Conservation (phyloP, 2,888 invertebrate species). For the Mesorhabditis spiculigera region DNA sequence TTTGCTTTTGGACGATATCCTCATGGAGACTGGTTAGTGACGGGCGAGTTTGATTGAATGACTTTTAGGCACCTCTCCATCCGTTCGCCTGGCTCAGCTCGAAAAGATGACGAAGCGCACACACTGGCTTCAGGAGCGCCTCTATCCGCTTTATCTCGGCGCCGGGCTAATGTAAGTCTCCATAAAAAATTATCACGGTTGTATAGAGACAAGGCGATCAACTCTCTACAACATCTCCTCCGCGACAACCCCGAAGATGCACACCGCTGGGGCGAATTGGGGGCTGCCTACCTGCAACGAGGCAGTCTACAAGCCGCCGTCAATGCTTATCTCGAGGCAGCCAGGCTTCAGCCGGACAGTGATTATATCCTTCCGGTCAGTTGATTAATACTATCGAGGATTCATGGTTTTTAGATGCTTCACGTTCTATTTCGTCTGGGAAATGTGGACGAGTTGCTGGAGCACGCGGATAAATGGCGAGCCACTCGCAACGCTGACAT, state of each 20-base stretch:
- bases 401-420: constrained; percentile 18
- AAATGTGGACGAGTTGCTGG: constrained; percentile 26
- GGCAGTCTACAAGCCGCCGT: constrained; percentile 27
- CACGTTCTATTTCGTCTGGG: constrained; percentile 25
- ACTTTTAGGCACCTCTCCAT: not conserved
- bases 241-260: constrained; percentile 19
- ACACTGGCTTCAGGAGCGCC: not conserved
- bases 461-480: constrained; percentile 14
- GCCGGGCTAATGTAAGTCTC: not conserved
- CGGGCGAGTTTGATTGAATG: not conserved
- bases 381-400: not conserved
- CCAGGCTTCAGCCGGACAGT: constrained; percentile 17
- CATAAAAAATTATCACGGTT: not conserved
- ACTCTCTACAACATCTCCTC: constrained; percentile 15
- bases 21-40: not conserved
- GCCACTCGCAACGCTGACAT: constrained; percentile 4
- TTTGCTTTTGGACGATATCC: constrained; percentile 17
- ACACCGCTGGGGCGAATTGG: constrained; percentile 23
- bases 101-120: not conserved
- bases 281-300: constrained; percentile 22
- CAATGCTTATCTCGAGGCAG: constrained; percentile 26
- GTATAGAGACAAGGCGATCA: not conserved
- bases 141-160: not conserved
- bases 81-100: not conserved
- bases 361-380: constrained; percentile 23